Percentiles rank a stretch among this genome's conserved stretches.
phyloP scores from a whole-genome alignment of 2,888 invertebrate species.

The Nemotelus nigrinus region DNA sequence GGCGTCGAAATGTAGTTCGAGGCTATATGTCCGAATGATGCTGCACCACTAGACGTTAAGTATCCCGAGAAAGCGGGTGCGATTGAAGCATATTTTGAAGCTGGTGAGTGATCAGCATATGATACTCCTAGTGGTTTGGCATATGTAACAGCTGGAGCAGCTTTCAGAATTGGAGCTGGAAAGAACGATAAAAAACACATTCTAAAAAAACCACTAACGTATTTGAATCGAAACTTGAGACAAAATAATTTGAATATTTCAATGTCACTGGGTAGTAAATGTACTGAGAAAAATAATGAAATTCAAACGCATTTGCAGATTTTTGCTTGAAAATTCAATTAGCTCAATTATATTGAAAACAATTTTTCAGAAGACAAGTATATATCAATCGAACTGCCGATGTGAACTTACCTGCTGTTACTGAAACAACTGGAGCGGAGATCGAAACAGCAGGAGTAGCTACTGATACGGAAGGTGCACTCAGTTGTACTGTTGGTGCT shows the following conservation, averaged over 20 bases:
- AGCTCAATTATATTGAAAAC: too few relatives aligned
- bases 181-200: not conserved
- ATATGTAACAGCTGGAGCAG: conserved; percentile 60
- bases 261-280: not conserved
- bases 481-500: conserved; percentile 66
- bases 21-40: conserved; percentile 58
- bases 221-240: not conserved
- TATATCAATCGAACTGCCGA: too few relatives aligned
- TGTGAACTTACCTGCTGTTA: conserved; percentile 41
- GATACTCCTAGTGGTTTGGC: conserved; percentile 58
- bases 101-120: conserved; percentile 63
- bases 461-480: conserved; percentile 61
- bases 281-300: not conserved
- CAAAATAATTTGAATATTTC: not conserved
- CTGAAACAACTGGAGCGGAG: conserved; percentile 59
- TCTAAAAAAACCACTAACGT: not conserved
- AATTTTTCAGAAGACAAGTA: too few relatives aligned
- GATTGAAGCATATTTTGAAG: conserved; percentile 62
- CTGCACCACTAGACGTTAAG: conserved; percentile 68
- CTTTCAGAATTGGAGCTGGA: conserved; percentile 2
- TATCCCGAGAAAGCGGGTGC: conserved; percentile 68
- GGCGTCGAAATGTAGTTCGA: conserved; percentile 62
- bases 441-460: conserved; percentile 55
- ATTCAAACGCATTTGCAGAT: too few relatives aligned
- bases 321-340: too few relatives aligned